A percentile compares a stretch with the other conserved stretches of the same genome.
These are phyloP conservation scores for Oscheius sp. DNA, from an alignment of 1,140 invertebrate species.

Conservation along the genomic window DNA sequence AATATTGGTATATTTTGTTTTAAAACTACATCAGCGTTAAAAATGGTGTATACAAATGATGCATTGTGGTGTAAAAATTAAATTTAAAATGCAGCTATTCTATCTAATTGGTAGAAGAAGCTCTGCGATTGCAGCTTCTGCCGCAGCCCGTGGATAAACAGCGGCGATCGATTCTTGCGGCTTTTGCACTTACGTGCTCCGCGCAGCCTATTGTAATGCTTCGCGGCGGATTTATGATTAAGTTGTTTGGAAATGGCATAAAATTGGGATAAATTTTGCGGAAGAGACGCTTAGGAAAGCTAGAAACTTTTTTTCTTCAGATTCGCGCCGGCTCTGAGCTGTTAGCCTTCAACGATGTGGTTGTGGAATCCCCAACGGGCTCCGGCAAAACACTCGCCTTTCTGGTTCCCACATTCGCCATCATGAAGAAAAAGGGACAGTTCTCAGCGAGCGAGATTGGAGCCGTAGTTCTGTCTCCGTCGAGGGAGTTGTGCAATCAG, in stretches of 20 bases:
- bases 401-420: constrained; percentile 52
- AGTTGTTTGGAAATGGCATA: not conserved
- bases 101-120: too few species aligned
- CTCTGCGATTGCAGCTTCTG: not conserved
- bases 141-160: not conserved
- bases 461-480: constrained; percentile 43
- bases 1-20: too few species aligned
- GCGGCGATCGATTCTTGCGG: not conserved
- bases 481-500: constrained; percentile 41
- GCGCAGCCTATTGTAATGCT: not conserved
- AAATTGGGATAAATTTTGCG: not conserved
- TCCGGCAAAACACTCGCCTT: constrained; percentile 59
- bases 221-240: not conserved
- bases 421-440: constrained; percentile 40
- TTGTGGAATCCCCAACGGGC: constrained; percentile 59
- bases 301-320: constrained; percentile 12
- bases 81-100: too few species aligned
- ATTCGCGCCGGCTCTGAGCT: constrained; percentile 27
- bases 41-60: too few species aligned
- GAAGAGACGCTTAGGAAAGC: not conserved
- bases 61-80: too few species aligned
- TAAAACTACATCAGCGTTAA: too few species aligned
- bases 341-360: constrained; percentile 48
- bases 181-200: not conserved
- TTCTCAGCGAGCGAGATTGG: constrained; percentile 35